Base-by-base conservation (phyloP, 2,113 vertebrate species). In the Caloenas nicobarica region DNA sequence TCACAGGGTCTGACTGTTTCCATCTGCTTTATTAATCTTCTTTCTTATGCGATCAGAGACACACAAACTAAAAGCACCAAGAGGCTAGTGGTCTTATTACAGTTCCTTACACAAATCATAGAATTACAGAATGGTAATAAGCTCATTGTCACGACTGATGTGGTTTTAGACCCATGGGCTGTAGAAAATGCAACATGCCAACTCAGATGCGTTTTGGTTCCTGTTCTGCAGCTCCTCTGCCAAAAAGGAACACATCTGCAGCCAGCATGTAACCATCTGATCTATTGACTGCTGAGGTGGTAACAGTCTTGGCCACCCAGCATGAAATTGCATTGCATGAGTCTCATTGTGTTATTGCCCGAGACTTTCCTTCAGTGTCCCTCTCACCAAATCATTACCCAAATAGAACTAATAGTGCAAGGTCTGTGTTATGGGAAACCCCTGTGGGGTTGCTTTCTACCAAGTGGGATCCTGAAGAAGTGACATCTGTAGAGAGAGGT, bases 371-470 rank as follows among this genome's bases (percentile, higher is more conserved):
- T 50, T 54, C 40, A 46, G 40, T 0, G 0, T 13, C 16, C 29
- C 8, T 83, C 77, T 96, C 46, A 26, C 14, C 31, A n/a, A 42
- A 25, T 2, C 31, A 22, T 13, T 61, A 26, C n/a, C 42, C 40
- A 81, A 84, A 78, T 11, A 3, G 53, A 81, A 22, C 5, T 29
- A 58, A 26, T 4, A 54, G 25, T 0, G 0, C 6, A 25, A 13
- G 51, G 10, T 44, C 51, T 86, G 69, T 11, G 7, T 42, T 56
- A 11, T 18, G 18, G 38, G 56, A 83, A 88, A 36, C 31, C 71
- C 29, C 17, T 5, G 2, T 77, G 50, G 33, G n/a, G 4, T n/a
- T 89, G 48, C 28, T 74, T n/a, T 68, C 34, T 28, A 2, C 3
- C 0, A 1, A 81, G 22, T 26, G 48, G 25, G 23, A 17, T 74